Percentiles rank a stretch among this genome's conserved stretches.
Evolutionary conservation across 2,888 invertebrate species (phyloP).

Genomic region (Limnephilus rhombicus): DNA sequence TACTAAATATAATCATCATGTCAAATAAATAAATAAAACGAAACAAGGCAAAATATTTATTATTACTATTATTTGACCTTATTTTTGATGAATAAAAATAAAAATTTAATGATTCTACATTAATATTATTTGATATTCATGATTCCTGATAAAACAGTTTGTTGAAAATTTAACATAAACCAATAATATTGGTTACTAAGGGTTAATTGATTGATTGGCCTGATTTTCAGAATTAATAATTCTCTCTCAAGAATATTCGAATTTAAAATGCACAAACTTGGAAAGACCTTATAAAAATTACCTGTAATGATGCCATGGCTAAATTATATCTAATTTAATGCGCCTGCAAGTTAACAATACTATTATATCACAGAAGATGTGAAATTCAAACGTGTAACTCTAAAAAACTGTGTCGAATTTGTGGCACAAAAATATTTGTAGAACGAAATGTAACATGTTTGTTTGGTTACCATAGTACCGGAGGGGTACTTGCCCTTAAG

Average conservation of each 20-base stretch:
- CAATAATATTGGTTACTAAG: not conserved
- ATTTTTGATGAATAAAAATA: not conserved
- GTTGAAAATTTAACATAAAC: slow-evolving; percentile 1
- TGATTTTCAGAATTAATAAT: not conserved
- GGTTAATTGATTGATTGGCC: not conserved
- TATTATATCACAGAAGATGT: not conserved
- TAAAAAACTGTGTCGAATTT: slow-evolving; percentile 8
- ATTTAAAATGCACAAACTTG: not conserved
- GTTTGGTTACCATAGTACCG: slow-evolving; percentile 43
- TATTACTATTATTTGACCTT: no score
- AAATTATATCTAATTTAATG: not conserved
- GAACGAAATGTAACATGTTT: slow-evolving; percentile 35
- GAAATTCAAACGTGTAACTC: slow-evolving; percentile 35
- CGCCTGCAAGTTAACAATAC: not conserved
- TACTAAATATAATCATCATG: not conserved
- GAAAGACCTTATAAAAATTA: not conserved
- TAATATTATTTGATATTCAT: not conserved
- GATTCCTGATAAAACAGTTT: not conserved
- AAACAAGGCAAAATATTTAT: not conserved
- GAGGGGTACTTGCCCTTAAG: not conserved
- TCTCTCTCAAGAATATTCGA: not conserved
- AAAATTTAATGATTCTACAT: not conserved
- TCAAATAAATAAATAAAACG: not conserved
- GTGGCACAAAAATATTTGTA: slow-evolving; percentile 50
- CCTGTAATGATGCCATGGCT: not conserved